These are phyloP conservation scores for Sussaba pulchella DNA, from an alignment of 2,888 invertebrate genomes.

Conservation along the genomic window DNA sequence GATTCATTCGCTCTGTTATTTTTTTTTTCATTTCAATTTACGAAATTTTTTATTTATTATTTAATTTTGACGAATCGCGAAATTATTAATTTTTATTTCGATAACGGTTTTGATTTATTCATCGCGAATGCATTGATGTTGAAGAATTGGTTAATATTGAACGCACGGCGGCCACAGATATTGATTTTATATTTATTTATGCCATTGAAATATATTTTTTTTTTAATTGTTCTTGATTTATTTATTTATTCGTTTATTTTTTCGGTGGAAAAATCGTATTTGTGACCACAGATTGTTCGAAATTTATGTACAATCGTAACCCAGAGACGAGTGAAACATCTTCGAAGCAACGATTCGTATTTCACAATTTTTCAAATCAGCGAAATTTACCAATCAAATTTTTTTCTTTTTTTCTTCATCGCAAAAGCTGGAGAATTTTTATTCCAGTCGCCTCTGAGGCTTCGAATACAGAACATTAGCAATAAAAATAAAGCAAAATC, in stretches of 20 bases:
- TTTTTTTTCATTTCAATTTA: not conserved
- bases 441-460: slow-evolving; percentile 19
- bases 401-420: not conserved
- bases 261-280: not conserved
- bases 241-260: not conserved
- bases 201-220: no score
- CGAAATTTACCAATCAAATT: not conserved
- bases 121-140: slow-evolving; percentile 1
- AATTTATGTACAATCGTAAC: not conserved
- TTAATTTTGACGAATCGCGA: not conserved
- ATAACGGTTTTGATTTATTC: not conserved
- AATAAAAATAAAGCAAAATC: slow-evolving; percentile 43
- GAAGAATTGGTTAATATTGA: not conserved
- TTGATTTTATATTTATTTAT: not conserved
- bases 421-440: slow-evolving; percentile 41
- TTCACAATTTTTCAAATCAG: not conserved
- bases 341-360: not conserved
- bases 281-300: not conserved
- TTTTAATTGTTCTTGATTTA: not conserved
- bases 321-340: not conserved
- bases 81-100: not conserved
- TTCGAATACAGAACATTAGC: slow-evolving; percentile 24
- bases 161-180: not conserved
- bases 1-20: slow-evolving; percentile 40
- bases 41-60: no score